Percentiles rank a stretch among this genome's conserved stretches.
Evolutionary conservation across 2,888 invertebrate genomes (phyloP).

Genomic region (Phaonia tiefii): DNA sequence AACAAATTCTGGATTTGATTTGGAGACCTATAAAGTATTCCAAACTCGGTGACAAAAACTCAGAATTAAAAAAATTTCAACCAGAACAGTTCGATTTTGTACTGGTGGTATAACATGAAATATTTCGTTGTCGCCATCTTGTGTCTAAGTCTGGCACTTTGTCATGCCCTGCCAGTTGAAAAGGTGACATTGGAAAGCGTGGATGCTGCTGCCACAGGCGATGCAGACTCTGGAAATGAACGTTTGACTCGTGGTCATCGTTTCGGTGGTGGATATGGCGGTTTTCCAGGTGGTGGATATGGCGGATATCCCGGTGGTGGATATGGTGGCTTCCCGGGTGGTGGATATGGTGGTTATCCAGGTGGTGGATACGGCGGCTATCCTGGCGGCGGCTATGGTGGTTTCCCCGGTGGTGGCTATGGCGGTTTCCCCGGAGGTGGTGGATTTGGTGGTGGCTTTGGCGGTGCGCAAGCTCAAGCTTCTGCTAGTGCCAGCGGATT

Average conservation of each 20-base stretch:
- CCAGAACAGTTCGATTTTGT: no score
- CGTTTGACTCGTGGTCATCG: conserved; percentile 62
- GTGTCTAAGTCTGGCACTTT: conserved; percentile 4
- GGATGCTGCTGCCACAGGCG: not conserved
- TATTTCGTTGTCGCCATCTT: not conserved
- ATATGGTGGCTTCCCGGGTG: conserved; percentile 12
- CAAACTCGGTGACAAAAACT: no score
- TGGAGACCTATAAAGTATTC: no score
- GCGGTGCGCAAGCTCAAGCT: conserved; percentile 50
- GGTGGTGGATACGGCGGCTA: conserved; percentile 33
- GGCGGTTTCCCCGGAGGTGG: conserved; percentile 29
- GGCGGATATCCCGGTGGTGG: conserved; percentile 35
- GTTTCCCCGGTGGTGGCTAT: no score
- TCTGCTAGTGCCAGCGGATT: conserved; percentile 52
- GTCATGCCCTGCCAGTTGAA: conserved; percentile 42
- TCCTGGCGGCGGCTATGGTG: conserved; percentile 19
- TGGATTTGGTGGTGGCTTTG: conserved; percentile 44
- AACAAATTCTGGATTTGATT: no score
- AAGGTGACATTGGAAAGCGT: conserved; percentile 27
- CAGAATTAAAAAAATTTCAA: no score
- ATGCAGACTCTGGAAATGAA: conserved; percentile 32
- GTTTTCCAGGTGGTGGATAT: conserved; percentile 4
- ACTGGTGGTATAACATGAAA: no score
- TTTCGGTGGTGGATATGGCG: conserved; percentile 36
- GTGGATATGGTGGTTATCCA: conserved; percentile 15